These are phyloP conservation scores for Trogon melanurus DNA, from an alignment of 2,113 vertebrate species.

Conservation along the genomic window DNA sequence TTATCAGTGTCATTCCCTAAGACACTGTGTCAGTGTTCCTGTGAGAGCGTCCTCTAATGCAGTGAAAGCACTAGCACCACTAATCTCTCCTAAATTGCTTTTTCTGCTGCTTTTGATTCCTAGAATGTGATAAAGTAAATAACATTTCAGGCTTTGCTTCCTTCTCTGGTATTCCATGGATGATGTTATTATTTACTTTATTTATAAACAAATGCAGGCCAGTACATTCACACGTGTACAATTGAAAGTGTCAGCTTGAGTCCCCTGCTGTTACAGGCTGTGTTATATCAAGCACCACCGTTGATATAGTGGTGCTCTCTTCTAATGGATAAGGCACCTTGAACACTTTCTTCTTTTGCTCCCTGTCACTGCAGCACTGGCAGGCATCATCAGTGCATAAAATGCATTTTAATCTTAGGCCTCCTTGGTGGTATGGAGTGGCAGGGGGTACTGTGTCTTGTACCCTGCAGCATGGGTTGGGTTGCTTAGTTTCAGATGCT, in stretches of 20 bases:
- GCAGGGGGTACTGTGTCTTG: not conserved
- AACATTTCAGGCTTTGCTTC: slow-evolving; percentile 6
- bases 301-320: not conserved
- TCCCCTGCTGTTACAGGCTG: not conserved
- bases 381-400: not conserved
- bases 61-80: not conserved
- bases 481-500: not conserved
- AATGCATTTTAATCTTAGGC: not conserved
- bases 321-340: not conserved
- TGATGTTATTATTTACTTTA: slow-evolving; percentile 14
- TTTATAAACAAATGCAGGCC: not conserved
- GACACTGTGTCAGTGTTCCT: not conserved
- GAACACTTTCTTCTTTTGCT: not conserved
- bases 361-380: not conserved
- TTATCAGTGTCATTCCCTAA: not conserved
- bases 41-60: not conserved
- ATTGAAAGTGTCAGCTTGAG: not conserved
- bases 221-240: not conserved
- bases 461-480: not conserved
- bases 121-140: slow-evolving; percentile 18
- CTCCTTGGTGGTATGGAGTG: not conserved
- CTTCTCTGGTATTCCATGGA: not conserved
- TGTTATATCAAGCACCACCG: not conserved
- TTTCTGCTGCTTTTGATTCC: slow-evolving; percentile 1
- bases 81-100: slow-evolving; percentile 36